Evolutionary conservation across 2,888 invertebrate species (phyloP).

Genomic region (Nemotelus pantherinus): DNA sequence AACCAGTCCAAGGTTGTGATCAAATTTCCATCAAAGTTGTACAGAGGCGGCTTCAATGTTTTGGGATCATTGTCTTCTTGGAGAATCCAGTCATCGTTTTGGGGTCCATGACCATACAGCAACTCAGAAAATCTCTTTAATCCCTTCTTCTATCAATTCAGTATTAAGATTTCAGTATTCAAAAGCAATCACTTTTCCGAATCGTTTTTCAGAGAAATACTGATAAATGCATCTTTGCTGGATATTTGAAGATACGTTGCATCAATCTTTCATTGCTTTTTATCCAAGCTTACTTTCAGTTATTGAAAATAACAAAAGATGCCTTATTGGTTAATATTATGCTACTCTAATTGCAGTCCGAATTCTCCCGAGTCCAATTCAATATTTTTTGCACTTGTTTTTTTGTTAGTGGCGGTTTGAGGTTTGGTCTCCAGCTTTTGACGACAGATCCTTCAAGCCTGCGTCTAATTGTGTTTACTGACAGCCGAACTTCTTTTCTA

Average conservation of each 20-base stretch:
- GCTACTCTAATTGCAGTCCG: constrained; percentile 18
- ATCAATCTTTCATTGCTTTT: neutral
- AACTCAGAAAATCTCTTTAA: neutral
- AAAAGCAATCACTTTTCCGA: constrained; percentile 30
- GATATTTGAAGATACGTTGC: constrained; percentile 31
- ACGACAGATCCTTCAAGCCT: too few relatives aligned
- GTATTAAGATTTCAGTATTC: neutral
- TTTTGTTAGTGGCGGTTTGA: constrained; percentile 7
- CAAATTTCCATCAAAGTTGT: neutral
- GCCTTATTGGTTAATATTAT: constrained; percentile 4
- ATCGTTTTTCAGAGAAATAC: constrained; percentile 32
- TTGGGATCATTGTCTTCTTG: neutral
- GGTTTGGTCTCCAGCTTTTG: constrained; percentile 11
- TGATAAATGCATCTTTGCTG: constrained; percentile 13
- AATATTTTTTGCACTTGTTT: constrained; percentile 15
- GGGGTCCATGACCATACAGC: neutral
- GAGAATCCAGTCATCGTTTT: neutral
- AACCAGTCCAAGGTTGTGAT: neutral
- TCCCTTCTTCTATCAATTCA: neutral
- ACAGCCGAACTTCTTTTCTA: too few relatives aligned
- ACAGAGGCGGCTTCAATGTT: neutral
- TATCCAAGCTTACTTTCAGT: constrained; percentile 30
- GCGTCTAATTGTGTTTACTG: too few relatives aligned
- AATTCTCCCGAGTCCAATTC: constrained; percentile 18
- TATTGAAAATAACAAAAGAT: constrained; percentile 28